Base-by-base conservation (phyloP, 2,797 vertebrate species). In the Fistularia tabacaria region DNA sequence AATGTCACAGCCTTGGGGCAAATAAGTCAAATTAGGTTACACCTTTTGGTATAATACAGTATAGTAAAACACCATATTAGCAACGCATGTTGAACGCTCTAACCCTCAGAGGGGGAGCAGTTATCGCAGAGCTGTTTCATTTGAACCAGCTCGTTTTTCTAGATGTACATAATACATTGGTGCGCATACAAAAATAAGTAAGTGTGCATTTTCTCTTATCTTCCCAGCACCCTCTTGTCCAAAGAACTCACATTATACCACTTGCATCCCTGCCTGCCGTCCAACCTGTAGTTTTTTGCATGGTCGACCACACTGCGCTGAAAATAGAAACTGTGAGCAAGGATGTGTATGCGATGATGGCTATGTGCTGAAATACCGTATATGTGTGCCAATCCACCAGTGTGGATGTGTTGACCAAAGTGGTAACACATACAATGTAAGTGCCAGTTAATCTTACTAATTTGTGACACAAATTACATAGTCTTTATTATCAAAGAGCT, bases 331-430 rank as follows among this genome's bases (percentile, higher is more conserved):
- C 0, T 94, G 93, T 62, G 54, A 66, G 41, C 71, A 85, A 37
- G 93, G 93, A 55, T 95, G 93, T 58, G 85, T 81, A 13, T 95
- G 93, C 76, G 52, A 91, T 42, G 45, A 91, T 25, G 92, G 90
- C 36, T 93, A 90, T 40, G 87, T 93, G 9, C 80, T 83, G 48
- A 90, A 86, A 57, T 49, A 49, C 1, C 73, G 57, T 43, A 56
- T 68, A 0, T 94, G 94, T 61, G 92, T 94, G 42, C 85, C 90
- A 11, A 57, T 93, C 40, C 73, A 79, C n/a, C 65, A 79, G 6
- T 95, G 94, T 14, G 93, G 92, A 53, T 95, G 93, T 70, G 79
- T 86, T 14, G 92, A 93, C 46, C 63, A 73, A 8, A 72, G 89
- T n/a, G 85, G 92, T 68, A 81, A 71, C 47, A 90, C 79, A 69